Evolutionary conservation across 1,140 invertebrate genomes (phyloP).

Genomic region (Battus philenor): DNA sequence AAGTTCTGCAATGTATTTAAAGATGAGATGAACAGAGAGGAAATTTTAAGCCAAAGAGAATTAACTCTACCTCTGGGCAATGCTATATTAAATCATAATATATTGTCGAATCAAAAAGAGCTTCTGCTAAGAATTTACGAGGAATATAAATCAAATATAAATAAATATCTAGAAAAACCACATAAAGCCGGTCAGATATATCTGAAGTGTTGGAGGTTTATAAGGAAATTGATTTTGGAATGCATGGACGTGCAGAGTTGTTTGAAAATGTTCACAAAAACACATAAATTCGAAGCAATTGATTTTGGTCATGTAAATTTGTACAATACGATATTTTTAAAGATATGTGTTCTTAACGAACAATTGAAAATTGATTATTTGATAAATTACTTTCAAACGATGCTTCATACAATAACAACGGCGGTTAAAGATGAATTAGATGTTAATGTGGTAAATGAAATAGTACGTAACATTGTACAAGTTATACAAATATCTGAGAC

Average conservation of each 20-base stretch:
- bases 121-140: conserved; percentile 73
- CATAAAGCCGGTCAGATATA: conserved; percentile 80
- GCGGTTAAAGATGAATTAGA: conserved; percentile 75
- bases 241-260: conserved; percentile 77
- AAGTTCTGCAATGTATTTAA: conserved; percentile 66
- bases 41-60: conserved; percentile 74
- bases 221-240: conserved; percentile 72
- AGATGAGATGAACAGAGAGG: conserved; percentile 54
- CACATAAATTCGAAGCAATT: conserved; percentile 77
- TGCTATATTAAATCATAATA: conserved; percentile 60
- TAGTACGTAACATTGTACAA: conserved; percentile 58
- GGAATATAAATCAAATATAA: conserved; percentile 76
- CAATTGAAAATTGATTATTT: conserved; percentile 58
- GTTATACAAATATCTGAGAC: conserved; percentile 36
- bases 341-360: conserved; percentile 51
- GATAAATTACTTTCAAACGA: conserved; percentile 74
- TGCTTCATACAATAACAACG: conserved; percentile 74
- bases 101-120: conserved; percentile 51
- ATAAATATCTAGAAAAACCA: conserved; percentile 79
- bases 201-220: conserved; percentile 67
- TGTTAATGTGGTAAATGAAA: conserved; percentile 58
- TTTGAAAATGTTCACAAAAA: conserved; percentile 73
- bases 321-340: conserved; percentile 74
- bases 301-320: conserved; percentile 77
- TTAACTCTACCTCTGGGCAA: conserved; percentile 76